Base-by-base conservation (phyloP, 2,113 vertebrate genomes). In the Saimiri boliviensis region DNA sequence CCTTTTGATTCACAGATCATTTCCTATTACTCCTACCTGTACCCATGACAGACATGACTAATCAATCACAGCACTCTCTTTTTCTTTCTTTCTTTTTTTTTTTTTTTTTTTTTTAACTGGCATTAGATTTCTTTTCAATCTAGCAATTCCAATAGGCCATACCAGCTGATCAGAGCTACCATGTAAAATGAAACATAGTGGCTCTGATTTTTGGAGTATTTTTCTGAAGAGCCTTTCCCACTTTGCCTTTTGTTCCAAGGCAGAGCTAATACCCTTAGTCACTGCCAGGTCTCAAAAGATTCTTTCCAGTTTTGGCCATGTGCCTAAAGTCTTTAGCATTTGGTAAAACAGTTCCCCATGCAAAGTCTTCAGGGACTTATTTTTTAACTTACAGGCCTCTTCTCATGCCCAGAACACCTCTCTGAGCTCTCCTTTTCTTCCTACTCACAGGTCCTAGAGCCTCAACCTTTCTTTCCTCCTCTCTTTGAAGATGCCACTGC, bases 261-360 rank as follows among this genome's bases (percentile, higher is more conserved):
- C 42, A 89, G 32, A 93, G 45, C 30, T 42, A 92, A 90, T 58
- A 17, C 9, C 25, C 35, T 81, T 76, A 37, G 89, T 86, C 56
- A 66, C 79, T 68, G 52, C 89, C 92, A 86, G 73, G 52, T 66
- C 95, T 94, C 37, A 30, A 71, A 77, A 81, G 58, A 76, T 90
- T 81, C 92, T 66, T 79, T 45, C 74, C 52, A 82, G 77, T n/a
- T 68, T 94, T 93, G 90, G 45, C 68, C 10, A 14, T 6, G 8
- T 52, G 63, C 86, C 66, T 25, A n/a, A 40, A 74, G 45, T 80
- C 71, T 54, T 63, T 54, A 20, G n/a, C 37, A 76, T 54, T 77
- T 85, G n/a, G 68, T 76, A 30, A 79, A 83, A 47, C 27, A 88
- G 42, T 32, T 87, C 52, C n/a, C 56, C 6, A 21, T 23, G 40